A percentile compares a stretch with the other conserved stretches of the same genome.
phyloP scores from a whole-genome alignment of 2,797 vertebrate species.

The Apogon hyalosoma region DNA sequence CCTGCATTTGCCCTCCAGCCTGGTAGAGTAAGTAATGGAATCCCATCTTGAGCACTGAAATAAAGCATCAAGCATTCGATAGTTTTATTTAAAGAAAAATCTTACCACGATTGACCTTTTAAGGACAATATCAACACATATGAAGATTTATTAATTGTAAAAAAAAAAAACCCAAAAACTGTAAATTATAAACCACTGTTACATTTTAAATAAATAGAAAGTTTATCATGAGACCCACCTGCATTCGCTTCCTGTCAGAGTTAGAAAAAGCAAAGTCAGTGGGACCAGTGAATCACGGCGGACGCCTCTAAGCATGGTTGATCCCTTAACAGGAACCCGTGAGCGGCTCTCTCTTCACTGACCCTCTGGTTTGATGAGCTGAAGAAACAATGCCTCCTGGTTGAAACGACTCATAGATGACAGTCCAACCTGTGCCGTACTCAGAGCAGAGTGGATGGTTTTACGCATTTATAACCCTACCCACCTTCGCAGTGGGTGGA shows the following conservation, averaged over 20 bases:
- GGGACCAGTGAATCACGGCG: constrained; percentile 56
- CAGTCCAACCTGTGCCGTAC: constrained; percentile 18
- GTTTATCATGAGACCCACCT: constrained; percentile 65
- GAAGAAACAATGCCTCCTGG: constrained; percentile 36
- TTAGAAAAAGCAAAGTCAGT: constrained; percentile 63
- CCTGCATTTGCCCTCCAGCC: constrained; percentile 75
- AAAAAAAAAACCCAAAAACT: background rate
- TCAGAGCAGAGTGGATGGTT: constrained; percentile 3
- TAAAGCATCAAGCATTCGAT: background rate
- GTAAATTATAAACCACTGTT: background rate
- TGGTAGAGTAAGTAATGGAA: constrained; percentile 71
- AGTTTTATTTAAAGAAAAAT: background rate
- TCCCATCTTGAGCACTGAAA: constrained; percentile 66
- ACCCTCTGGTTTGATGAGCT: constrained; percentile 52
- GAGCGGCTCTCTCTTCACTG: constrained; percentile 48
- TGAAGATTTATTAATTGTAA: background rate
- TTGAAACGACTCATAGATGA: constrained; percentile 17
- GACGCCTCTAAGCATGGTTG: constrained; percentile 68
- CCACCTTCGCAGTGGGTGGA: constrained; percentile 55
- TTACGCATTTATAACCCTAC: constrained; percentile 48
- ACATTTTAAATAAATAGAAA: constrained; percentile 5
- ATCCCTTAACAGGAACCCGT: constrained; percentile 45
- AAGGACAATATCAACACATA: background rate
- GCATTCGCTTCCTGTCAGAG: constrained; percentile 50
- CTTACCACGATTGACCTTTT: background rate